Conservation (phyloP, 2,797 vertebrate species). For the Sternotherus odoratus region DNA sequence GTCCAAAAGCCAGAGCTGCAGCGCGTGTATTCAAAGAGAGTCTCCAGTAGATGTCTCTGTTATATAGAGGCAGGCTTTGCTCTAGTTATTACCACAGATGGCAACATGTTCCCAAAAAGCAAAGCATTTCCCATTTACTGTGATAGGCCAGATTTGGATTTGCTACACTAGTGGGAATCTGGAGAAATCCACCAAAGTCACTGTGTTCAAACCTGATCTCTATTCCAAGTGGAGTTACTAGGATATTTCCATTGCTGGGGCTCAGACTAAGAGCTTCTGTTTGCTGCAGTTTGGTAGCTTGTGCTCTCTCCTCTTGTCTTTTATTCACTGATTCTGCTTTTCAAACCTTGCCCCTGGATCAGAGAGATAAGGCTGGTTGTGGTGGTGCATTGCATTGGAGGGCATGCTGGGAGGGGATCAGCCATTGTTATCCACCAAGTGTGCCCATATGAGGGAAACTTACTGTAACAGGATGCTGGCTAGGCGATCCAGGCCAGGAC, state of each 20-base stretch:
- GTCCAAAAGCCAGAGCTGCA: background rate
- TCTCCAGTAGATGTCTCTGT: background rate
- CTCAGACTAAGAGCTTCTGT: background rate
- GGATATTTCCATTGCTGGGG: background rate
- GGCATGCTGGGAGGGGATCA: background rate
- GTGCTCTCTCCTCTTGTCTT: background rate
- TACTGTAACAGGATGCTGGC: too few relatives aligned
- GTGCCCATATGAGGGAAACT: background rate
- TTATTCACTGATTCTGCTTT: background rate
- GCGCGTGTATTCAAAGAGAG: background rate
- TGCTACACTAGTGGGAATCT: background rate
- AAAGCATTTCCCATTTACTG: background rate
- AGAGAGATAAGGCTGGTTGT: background rate
- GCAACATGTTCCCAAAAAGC: background rate
- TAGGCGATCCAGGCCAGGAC: too few relatives aligned
- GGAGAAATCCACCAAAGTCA: background rate
- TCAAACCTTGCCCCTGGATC: background rate
- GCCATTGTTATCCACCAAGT: background rate
- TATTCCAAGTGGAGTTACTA: background rate
- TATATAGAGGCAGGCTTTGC: fast-evolving
- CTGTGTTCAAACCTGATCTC: background rate
- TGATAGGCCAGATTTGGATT: background rate
- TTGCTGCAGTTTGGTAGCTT: background rate
- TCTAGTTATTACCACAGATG: fast-evolving
- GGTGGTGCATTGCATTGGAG: background rate